Evolutionary conservation across 2,113 vertebrate species (phyloP).

Genomic region (Sprattus sprattus): DNA sequence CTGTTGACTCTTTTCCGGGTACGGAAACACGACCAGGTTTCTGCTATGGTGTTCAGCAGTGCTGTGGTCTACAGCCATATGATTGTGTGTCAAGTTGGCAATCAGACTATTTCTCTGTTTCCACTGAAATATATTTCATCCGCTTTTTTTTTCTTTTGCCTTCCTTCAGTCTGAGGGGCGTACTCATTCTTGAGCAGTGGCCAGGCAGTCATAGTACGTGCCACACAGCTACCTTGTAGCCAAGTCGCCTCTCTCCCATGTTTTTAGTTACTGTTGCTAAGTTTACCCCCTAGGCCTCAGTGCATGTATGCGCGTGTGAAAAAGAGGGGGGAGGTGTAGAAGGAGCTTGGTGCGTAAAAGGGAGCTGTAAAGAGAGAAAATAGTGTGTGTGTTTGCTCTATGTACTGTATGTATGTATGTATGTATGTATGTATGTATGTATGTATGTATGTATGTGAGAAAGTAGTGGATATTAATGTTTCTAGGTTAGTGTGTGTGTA

Average conservation of each 20-base stretch:
- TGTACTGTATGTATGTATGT: not conserved
- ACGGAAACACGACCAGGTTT: too few species aligned
- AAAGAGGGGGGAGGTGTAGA: not conserved
- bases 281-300: conserved; percentile 54
- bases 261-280: conserved; percentile 70
- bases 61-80: not conserved
- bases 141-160: too few species aligned
- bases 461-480: not conserved
- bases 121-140: not conserved
- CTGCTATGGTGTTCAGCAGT: too few species aligned
- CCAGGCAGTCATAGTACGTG: not conserved
- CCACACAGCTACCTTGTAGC: conserved; percentile 19
- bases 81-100: too few species aligned
- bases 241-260: conserved; percentile 40
- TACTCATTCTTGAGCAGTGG: not conserved
- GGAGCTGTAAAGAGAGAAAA: not conserved
- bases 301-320: conserved; percentile 8
- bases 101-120: not conserved
- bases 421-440: not conserved
- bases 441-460: not conserved
- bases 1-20: too few species aligned
- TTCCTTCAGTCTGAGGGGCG: not conserved
- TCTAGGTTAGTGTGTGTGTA: not conserved
- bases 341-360: not conserved
- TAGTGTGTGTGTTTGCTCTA: not conserved